Evolutionary conservation across 2,797 vertebrate genomes (phyloP), one percentile per base, ranked within the genome.

Genomic region (Spizella passerina): DNA sequence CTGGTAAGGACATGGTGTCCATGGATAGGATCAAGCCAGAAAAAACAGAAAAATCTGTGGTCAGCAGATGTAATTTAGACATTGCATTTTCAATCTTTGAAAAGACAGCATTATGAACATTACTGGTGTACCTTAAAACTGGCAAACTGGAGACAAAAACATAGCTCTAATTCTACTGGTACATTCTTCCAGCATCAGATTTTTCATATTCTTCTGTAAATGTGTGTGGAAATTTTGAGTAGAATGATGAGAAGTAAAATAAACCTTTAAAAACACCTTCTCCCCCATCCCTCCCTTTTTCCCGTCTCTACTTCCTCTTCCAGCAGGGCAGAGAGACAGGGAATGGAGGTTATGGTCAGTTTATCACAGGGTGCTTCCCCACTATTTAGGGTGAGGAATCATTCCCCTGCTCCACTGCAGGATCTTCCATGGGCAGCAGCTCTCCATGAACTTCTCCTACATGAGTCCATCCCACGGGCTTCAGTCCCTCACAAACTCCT

Each of bases 391-490:
- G 21, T 14, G 20, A 34, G 7, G 16, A 56, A 10, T 56, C 16
- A 14, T 49, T 41, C 13, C 30, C 16, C 21, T 73, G 20, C 9
- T 30, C 19, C 30, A 9, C 16, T 1, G 0, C 4, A 7, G 21
- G 2, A 9, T 17, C 14, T 49, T 65, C n/a, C 7, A 41, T 9
- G 14, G 9, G 26, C 6, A 7, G 34, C 7, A 41, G 11, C 10
- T 49, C 17, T 36, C 21, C 30, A 14, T 21, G 14, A 57, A 8
- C 6, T 9, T 64, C 6, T 65, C 4, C 9, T 10, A 8, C 4
- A 0, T 6, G 17, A 49, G 11, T 30, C 36, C 11, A 21, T 56
- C 11, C 2, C 3, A 14, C 0, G 1, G 34, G 13, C 24, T 26
- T 6, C 43, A n/a, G 9, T 15, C 14, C 6, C 14, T 14, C 36